phyloP scores from a whole-genome alignment of 2,113 vertebrate genomes.

The Saguinus imperator region DNA sequence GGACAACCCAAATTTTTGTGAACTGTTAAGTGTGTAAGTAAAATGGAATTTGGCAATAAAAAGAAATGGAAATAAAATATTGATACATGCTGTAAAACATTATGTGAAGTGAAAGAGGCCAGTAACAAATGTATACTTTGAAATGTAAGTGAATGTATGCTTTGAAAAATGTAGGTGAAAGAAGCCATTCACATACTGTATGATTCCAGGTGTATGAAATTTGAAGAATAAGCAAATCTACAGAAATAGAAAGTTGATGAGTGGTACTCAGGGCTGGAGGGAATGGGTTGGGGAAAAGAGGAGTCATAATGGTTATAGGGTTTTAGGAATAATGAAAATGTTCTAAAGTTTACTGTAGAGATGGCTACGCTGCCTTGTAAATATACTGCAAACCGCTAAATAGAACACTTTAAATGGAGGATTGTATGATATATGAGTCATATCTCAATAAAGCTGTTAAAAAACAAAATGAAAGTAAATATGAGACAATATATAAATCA shows the following conservation, averaged over 20 bases:
- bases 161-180: background rate
- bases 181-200: background rate
- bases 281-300: background rate
- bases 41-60: background rate
- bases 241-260: background rate
- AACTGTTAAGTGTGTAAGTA: background rate
- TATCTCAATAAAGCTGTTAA: background rate
- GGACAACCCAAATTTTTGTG: background rate
- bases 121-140: background rate
- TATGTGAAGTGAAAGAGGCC: background rate
- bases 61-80: background rate
- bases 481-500: background rate
- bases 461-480: background rate
- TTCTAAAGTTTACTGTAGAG: background rate
- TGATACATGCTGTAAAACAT: background rate
- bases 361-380: background rate
- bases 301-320: background rate
- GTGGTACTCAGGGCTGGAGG: background rate
- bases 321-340: background rate
- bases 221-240: background rate
- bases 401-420: background rate
- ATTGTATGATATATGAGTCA: background rate
- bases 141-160: background rate
- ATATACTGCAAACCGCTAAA: background rate
- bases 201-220: background rate